These are phyloP conservation scores for Megastigmus dorsalis DNA, from an alignment of 2,888 invertebrate genomes.

Conservation along the genomic window DNA sequence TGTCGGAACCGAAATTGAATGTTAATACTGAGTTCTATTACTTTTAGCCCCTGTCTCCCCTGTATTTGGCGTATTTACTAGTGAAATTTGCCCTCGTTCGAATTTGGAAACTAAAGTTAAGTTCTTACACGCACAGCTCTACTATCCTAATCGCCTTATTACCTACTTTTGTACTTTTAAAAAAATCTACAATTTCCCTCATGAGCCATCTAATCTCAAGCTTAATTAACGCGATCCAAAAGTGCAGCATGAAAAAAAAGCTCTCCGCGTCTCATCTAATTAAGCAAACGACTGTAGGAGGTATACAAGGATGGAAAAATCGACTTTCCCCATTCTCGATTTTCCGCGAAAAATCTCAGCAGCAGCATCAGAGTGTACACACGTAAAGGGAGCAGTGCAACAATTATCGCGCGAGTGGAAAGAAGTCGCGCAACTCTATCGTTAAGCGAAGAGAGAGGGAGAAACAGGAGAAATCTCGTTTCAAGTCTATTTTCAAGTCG, in stretches of 20 bases:
- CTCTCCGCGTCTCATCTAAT: constrained; percentile 14
- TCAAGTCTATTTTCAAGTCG: constrained; percentile 3
- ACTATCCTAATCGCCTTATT: too few relatives aligned
- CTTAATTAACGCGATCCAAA: constrained; percentile 25
- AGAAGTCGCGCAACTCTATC: constrained; percentile 45
- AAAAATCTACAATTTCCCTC: too few relatives aligned
- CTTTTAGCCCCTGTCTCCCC: too few relatives aligned
- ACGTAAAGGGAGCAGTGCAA: neutral
- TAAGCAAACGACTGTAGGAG: constrained; percentile 25
- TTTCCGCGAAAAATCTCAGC: neutral
- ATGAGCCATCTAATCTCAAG: neutral
- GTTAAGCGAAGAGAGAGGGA: constrained; percentile 27
- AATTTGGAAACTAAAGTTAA: too few relatives aligned
- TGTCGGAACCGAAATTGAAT: too few relatives aligned
- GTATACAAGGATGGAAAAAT: neutral
- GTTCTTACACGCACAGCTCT: too few relatives aligned
- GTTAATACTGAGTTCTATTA: too few relatives aligned
- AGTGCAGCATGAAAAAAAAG: too few relatives aligned
- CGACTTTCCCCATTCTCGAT: too few relatives aligned
- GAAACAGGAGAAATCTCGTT: constrained; percentile 42
- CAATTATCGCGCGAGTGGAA: constrained; percentile 40
- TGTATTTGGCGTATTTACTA: too few relatives aligned
- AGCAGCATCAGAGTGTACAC: neutral
- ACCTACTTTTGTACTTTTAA: too few relatives aligned
- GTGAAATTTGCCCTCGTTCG: too few relatives aligned